Base-by-base conservation (phyloP, 2,797 vertebrate species). In the Hozukius guyotensis region DNA sequence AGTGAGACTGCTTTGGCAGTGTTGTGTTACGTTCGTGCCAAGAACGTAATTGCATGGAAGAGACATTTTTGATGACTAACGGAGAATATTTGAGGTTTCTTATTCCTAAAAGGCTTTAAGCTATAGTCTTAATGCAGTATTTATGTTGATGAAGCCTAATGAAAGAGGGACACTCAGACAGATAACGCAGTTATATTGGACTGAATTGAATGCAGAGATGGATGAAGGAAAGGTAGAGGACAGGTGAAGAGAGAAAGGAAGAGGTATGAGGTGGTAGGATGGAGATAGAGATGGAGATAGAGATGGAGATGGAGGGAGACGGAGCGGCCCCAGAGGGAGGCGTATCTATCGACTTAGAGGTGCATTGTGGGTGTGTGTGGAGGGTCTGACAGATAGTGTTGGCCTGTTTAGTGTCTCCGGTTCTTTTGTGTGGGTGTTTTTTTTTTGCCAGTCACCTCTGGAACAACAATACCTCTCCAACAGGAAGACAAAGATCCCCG, bases 351-450 rank as follows among this genome's bases (percentile, higher is more conserved):
- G 80, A 78, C 64, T 81, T 66, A n/a, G 72, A 82, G 81, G 72
- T 72, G 73, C 49, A 57, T 75, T 76, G 88, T 88, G 90, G 78
- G 83, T 75, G 87, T 53, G 20, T 91, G 69, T 73, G 63, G 75
- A 84, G 72, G 65, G 84, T 83, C 81, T 90, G 90, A 89, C 85
- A 81, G 78, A 88, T 84, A 80, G 84, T 64, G 84, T 69, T 84
- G 80, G 72, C 85, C 72, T 91, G 80, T 89, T 90, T 89, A 89
- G 83, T 87, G 85, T 90, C 85, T 76, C 78, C 34, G 2, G 79
- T 16, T 90, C 87, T 82, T 82, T 87, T 83, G 78, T 49, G 83
- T 75, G 59, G 88, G 85, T 4, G 77, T 84, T 16, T 63, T 46
- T 46, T 80, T 20, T 67, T 72, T 52, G 77, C 79, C 65, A 83